phyloP scores from a whole-genome alignment of 2,113 vertebrate species.

The Oophaga pumilio region DNA sequence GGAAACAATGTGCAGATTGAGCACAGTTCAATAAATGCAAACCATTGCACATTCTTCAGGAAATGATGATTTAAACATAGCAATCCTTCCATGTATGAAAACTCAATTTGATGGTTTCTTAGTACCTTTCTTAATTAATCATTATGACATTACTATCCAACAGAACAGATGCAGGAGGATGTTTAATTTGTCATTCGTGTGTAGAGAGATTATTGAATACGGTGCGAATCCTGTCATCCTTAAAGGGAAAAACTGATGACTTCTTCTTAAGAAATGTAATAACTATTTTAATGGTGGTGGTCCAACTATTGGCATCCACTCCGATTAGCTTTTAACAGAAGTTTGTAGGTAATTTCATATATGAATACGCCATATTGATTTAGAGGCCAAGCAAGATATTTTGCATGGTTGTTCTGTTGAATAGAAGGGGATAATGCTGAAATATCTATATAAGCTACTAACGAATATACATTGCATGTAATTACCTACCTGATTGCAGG shows the following conservation, averaged over 20 bases:
- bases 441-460: no score
- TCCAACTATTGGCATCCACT: no score
- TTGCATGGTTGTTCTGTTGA: no score
- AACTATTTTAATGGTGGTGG: no score
- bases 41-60: conserved; percentile 13
- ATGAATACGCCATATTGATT: no score
- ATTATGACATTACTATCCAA: neutral
- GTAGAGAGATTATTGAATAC: neutral
- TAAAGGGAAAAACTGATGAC: neutral
- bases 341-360: no score
- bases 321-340: no score
- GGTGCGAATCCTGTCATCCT: neutral
- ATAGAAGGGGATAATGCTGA: no score
- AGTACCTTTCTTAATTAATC: neutral
- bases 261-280: no score
- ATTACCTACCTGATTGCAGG: no score
- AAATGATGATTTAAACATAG: conserved; percentile 35
- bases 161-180: neutral
- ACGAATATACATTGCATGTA: no score
- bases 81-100: neutral
- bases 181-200: neutral
- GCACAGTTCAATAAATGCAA: conserved; percentile 17
- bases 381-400: no score
- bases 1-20: conserved; percentile 39
- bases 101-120: conserved; percentile 20